phyloP scores from a whole-genome alignment of 2,888 invertebrate genomes.

The Eupsilia transversa region DNA sequence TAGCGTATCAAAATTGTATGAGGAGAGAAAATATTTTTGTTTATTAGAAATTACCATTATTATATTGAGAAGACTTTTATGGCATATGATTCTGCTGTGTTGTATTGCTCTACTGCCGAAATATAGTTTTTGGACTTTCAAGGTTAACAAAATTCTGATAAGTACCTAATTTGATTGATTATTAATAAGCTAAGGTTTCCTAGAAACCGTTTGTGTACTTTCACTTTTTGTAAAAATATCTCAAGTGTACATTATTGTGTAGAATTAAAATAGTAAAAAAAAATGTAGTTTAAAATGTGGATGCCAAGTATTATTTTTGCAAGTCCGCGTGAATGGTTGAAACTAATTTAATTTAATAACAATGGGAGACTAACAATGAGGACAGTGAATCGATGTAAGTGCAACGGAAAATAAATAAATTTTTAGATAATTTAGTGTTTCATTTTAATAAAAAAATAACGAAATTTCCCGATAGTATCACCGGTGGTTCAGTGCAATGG shows the following conservation, averaged over 20 bases:
- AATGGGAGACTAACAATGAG: conserved; percentile 28
- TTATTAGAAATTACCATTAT: neutral
- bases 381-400: conserved; percentile 42
- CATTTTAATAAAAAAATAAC: neutral
- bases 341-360: conserved; percentile 29
- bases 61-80: neutral
- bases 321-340: conserved; percentile 41
- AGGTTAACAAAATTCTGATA: neutral
- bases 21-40: neutral
- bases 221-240: conserved; percentile 26
- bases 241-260: conserved; percentile 50
- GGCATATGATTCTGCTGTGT: neutral
- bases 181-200: conserved; percentile 24
- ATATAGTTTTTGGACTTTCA: neutral
- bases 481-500: no score
- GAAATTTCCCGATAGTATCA: no score
- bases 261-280: conserved; percentile 16
- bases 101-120: neutral
- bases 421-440: conserved; percentile 38
- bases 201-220: conserved; percentile 19
- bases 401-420: conserved; percentile 52
- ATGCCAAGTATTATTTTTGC: conserved; percentile 63
- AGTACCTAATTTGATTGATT: neutral
- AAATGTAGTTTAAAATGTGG: conserved; percentile 29
- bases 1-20: neutral